A percentile compares a stretch with the other conserved stretches of the same genome.
These are phyloP conservation scores for Petrocephalus microphthalmus DNA, from an alignment of 2,113 vertebrate species.

Conservation along the genomic window DNA sequence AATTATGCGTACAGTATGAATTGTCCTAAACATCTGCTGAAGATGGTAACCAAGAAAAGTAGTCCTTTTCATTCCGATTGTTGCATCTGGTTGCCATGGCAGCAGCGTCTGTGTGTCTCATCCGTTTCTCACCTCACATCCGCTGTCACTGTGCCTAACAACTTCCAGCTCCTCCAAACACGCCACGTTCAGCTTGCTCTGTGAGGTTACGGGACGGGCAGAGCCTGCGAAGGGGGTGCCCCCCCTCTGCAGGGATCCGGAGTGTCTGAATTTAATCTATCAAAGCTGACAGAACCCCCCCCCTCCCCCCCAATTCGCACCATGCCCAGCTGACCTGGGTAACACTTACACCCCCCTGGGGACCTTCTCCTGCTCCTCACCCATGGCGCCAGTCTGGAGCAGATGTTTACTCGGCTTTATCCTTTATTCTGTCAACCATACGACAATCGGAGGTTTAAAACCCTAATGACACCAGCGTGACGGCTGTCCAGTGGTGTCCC, in stretches of 20 bases:
- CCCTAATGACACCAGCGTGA: not conserved
- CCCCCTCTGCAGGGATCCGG: not conserved
- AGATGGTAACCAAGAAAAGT: constrained; percentile 17
- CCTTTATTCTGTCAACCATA: not conserved
- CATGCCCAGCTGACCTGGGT: not conserved
- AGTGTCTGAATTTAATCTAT: not conserved
- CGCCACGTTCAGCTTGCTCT: not conserved
- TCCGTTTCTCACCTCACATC: not conserved
- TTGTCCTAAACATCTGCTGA: constrained; percentile 12
- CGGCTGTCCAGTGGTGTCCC: not conserved
- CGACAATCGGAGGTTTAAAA: not conserved
- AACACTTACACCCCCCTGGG: not conserved
- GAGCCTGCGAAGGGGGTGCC: not conserved
- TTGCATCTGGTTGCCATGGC: not conserved
- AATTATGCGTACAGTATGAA: not conserved
- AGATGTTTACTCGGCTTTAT: not conserved
- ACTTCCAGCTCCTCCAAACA: not conserved
- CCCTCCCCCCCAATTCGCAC: not conserved
- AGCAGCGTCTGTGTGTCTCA: not conserved
- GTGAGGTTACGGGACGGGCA: not conserved
- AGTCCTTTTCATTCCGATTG: not conserved
- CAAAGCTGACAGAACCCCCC: not conserved
- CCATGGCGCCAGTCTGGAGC: not conserved
- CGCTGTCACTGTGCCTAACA: not conserved
- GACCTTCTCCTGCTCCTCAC: not conserved